Conservation (phyloP, 2,888 invertebrate species). For the Endotricha flammealis region DNA sequence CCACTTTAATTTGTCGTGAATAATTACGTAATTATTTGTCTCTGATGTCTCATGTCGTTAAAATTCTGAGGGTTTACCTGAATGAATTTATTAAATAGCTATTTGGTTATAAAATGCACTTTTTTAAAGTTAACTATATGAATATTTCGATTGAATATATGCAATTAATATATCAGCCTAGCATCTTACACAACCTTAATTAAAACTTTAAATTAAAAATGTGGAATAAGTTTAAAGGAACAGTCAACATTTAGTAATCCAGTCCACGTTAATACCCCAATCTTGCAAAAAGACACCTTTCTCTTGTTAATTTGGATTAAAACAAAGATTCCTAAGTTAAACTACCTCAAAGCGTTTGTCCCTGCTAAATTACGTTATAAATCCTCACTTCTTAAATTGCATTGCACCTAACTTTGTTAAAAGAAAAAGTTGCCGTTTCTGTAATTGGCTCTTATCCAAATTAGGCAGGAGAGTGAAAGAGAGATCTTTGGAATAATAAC, state of each 20-base stretch:
- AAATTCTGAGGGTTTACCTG: conserved; percentile 15
- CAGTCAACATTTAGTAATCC: conserved; percentile 7
- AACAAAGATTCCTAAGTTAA: conserved; percentile 35
- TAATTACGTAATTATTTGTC: conserved; percentile 66
- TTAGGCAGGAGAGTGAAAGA: conserved; percentile 46
- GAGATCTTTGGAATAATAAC: conserved; percentile 57
- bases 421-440: conserved; percentile 44
- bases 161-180: too few relatives aligned
- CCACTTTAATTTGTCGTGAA: conserved; percentile 59
- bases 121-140: too few relatives aligned
- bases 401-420: conserved; percentile 52
- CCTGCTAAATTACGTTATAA: conserved; percentile 53
- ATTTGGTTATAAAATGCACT: too few relatives aligned
- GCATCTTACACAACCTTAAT: too few relatives aligned
- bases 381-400: conserved; percentile 49
- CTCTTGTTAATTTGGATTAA: conserved; percentile 26
- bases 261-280: conserved; percentile 26
- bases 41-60: conserved; percentile 23
- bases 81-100: conserved; percentile 9
- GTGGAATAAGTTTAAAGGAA: too few relatives aligned
- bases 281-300: conserved; percentile 42
- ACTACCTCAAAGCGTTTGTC: conserved; percentile 38
- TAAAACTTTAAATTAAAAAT: too few relatives aligned
- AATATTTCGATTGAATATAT: too few relatives aligned
- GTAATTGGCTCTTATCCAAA: conserved; percentile 67